phyloP scores from a whole-genome alignment of 2,113 vertebrate genomes.

The Myotis lucifugus region DNA sequence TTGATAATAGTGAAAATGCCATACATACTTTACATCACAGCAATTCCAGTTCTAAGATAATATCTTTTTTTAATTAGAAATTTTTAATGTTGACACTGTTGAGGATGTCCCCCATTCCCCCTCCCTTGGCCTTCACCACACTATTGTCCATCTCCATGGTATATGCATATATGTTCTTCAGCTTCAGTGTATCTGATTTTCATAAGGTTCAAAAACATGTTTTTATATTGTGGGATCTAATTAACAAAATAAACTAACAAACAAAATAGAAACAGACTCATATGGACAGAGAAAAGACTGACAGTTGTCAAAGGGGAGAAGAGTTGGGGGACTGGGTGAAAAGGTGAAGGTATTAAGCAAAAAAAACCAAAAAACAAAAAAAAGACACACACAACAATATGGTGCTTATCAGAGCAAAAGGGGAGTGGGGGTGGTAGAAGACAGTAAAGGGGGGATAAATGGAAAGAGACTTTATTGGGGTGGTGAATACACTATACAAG shows the following conservation, averaged over 20 bases:
- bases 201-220: constrained; percentile 45
- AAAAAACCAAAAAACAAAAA: neutral
- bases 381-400: neutral
- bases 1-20: neutral
- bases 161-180: no score
- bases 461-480: neutral
- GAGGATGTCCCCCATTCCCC: no score
- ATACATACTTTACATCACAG: neutral
- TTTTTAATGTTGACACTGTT: no score
- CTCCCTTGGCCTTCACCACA: no score
- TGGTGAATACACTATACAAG: neutral
- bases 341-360: neutral
- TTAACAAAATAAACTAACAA: neutral
- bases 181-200: constrained; percentile 66
- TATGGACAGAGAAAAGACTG: neutral
- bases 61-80: neutral
- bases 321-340: neutral
- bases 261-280: neutral
- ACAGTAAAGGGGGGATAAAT: neutral
- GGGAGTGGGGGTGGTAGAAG: neutral
- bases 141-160: no score
- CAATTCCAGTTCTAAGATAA: neutral
- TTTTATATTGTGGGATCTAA: constrained; percentile 22
- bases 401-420: neutral
- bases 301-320: neutral